These are phyloP conservation scores for Siphamia tubifer DNA, from an alignment of 2,113 vertebrate species.

Conservation along the genomic window DNA sequence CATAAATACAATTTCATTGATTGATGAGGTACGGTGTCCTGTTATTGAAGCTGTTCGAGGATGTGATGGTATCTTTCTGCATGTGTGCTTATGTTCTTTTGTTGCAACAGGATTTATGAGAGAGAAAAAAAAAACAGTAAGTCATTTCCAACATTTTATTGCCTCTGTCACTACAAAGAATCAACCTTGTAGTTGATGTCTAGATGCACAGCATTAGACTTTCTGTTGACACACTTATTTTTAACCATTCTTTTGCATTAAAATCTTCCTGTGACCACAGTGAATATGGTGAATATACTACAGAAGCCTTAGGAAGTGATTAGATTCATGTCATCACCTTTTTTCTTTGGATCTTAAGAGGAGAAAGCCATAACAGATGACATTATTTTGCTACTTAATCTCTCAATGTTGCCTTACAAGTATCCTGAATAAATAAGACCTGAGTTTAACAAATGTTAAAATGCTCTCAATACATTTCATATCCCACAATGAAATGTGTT, in stretches of 20 bases:
- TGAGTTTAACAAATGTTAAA: constrained; percentile 38
- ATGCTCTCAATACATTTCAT: not conserved
- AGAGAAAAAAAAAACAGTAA: not conserved
- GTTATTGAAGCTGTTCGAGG: too few relatives aligned
- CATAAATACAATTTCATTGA: too few relatives aligned
- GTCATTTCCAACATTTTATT: constrained; percentile 35
- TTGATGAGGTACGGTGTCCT: too few relatives aligned
- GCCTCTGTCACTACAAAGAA: constrained; percentile 36
- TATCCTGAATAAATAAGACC: constrained; percentile 52
- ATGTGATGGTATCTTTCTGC: too few relatives aligned
- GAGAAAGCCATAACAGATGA: not conserved
- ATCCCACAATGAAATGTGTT: not conserved
- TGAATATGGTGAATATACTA: constrained; percentile 17
- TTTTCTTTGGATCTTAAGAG: not conserved
- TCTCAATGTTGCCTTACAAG: not conserved
- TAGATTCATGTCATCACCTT: not conserved
- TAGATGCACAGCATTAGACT: constrained; percentile 61
- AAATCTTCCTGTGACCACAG: constrained; percentile 6
- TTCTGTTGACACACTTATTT: constrained; percentile 1
- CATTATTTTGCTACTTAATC: too few relatives aligned
- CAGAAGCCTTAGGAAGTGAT: constrained; percentile 16
- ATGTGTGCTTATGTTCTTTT: too few relatives aligned
- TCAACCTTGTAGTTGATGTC: constrained; percentile 29
- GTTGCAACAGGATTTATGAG: not conserved
- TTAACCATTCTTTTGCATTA: not conserved